Conservation (phyloP, 2,888 invertebrate genomes). For the Drosophila robusta region DNA sequence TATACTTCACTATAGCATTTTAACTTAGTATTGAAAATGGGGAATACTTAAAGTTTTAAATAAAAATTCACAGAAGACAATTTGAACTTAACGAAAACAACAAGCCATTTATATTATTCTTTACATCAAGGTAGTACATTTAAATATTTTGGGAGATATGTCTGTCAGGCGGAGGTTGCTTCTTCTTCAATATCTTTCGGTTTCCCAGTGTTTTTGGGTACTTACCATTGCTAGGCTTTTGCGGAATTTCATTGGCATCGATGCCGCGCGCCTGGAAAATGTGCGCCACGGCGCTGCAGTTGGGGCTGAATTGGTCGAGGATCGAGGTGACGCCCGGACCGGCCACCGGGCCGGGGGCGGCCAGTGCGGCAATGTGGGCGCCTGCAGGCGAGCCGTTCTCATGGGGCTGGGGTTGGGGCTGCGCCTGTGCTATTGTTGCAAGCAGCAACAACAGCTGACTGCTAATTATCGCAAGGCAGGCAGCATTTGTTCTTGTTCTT, state of each 20-base stretch:
- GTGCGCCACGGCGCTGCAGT: conserved; percentile 85
- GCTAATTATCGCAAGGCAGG: conserved; percentile 67
- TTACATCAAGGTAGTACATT: too few species aligned
- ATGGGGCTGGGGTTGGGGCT: conserved; percentile 27
- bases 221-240: conserved; percentile 86
- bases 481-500: conserved; percentile 42
- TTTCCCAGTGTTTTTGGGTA: conserved; percentile 26
- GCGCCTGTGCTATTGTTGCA: conserved; percentile 19
- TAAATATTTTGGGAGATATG: too few species aligned
- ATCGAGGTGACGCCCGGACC: conserved; percentile 72
- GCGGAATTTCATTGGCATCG: conserved; percentile 86
- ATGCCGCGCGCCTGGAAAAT: conserved; percentile 86
- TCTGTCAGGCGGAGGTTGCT: neutral
- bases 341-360: conserved; percentile 61
- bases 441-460: conserved; percentile 47
- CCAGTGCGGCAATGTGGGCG: conserved; percentile 59
- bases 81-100: too few species aligned
- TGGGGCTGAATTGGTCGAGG: conserved; percentile 84
- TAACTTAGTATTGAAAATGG: too few species aligned
- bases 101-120: too few species aligned
- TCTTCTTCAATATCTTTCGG: neutral
- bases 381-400: conserved; percentile 25
- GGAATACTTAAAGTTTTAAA: too few species aligned
- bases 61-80: too few species aligned
- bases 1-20: too few species aligned